Base-by-base conservation (phyloP, 2,888 invertebrate genomes). In the Polydrusus cervinus region DNA sequence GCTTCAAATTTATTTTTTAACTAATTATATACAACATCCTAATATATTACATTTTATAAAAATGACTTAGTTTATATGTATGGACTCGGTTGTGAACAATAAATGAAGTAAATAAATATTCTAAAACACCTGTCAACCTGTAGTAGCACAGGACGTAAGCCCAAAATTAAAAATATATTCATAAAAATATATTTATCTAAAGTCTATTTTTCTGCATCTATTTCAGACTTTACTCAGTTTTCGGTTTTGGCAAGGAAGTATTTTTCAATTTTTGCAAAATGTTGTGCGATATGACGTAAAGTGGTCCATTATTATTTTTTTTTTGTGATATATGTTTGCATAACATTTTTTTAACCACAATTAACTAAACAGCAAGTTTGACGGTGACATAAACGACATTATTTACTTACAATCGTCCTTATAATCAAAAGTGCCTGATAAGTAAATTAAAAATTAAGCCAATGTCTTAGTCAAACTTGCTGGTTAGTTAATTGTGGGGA, bases 31-130 rank as follows among this genome's bases (percentile, higher is more conserved):
- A 69, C 69, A 61, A 10, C 18, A 61, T 18, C 38, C 40, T 14
- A 51, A 47, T 49, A 60, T 30, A 47, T 69, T 73, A 73, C 62
- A 73, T 73, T 73, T 60, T 73, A 67, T 73, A 53, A 51, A 72
- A 72, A 72, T 74, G 74, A 74, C 74, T 74, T 74, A 74, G 69
- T 71, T 43, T 69, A 60, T 69, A 47, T 11, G 11, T 47, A 69
- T 60, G 61, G 61, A 69, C 60, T 61, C 60, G 16, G 68, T 68
- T 57, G 18, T 20, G 18, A 67, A 25, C 25, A 45, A 62, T 45
- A n/a, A n/a, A 64, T 30, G 14, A 64, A 49, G 9, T 47, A 64
- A 64, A 30, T 62, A 25, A 62, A 62, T 62, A n/a, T 25, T 62
- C 25, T 45, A 45, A 20, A 47, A 47, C 18, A 45, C 16, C 34